phyloP scores from a whole-genome alignment of 2,888 invertebrate species.

The Lymantria dispar region DNA sequence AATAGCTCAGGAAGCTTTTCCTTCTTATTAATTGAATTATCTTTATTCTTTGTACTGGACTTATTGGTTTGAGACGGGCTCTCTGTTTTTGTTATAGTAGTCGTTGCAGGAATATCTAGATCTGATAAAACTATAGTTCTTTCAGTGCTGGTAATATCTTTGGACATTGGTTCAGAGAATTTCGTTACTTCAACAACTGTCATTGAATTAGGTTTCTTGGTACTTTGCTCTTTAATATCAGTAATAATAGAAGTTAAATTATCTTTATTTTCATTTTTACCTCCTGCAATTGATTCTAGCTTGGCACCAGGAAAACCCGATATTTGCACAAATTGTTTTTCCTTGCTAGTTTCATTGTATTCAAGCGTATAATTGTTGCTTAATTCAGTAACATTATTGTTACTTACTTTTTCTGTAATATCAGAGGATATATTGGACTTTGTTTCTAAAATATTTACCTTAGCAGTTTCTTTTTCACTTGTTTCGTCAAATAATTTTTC shows the following conservation, averaged over 20 bases:
- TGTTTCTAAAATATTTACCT: neutral
- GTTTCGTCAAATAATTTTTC: neutral
- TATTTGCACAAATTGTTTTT: neutral
- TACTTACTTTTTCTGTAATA: neutral
- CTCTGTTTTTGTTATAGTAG: constrained; percentile 14
- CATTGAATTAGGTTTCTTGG: neutral
- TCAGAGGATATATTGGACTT: neutral
- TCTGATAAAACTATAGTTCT: constrained; percentile 12
- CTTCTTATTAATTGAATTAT: constrained; percentile 27
- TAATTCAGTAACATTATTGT: neutral
- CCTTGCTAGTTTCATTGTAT: neutral
- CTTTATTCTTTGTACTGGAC: constrained; percentile 24
- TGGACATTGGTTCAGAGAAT: neutral
- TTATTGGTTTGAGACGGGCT: constrained; percentile 30
- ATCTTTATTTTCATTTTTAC: neutral
- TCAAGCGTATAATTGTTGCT: neutral
- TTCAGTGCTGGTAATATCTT: constrained; percentile 8
- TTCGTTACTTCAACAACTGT: constrained; percentile 21
- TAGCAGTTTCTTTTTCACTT: neutral
- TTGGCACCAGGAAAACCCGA: neutral
- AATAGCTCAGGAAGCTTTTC: constrained; percentile 39
- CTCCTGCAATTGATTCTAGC: neutral
- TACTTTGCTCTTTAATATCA: neutral
- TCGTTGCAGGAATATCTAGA: constrained; percentile 15
- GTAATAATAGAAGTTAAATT: neutral